Base-by-base conservation (phyloP, 2,888 invertebrate genomes). In the Agrochola litura region DNA sequence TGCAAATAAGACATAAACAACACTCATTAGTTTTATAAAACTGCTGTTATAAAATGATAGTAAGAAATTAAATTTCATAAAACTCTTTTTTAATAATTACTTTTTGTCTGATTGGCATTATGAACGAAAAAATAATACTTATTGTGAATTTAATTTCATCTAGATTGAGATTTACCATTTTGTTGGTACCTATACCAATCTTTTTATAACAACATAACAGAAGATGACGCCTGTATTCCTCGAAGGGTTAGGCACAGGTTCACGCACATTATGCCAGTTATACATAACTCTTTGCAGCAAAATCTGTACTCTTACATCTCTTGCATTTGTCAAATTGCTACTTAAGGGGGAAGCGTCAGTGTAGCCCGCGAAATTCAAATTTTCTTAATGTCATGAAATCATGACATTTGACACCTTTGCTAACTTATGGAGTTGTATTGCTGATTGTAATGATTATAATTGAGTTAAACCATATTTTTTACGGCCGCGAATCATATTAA, bases 31-130 rank as follows among this genome's bases (percentile, higher is more conserved):
- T 52, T 41, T 49, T 49, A 49, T 49, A 49, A 49, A 5, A 16
- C 49, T 52, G 16, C 8, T 37, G 12, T 5, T 19, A 49, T 58
- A 63, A 73, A 56, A 19, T 76, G 6, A 16, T 41, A 60, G 49
- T 16, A 25, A 25, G 25, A 14, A 69, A 41, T 4, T 19, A 43
- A 46, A 30, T n/a, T n/a, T n/a, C 30, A 22, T 19, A 14, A 30
- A 56, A 30, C 14, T 49, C 9, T 0, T 64, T 64, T 79, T 72
- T 30, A 80, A 64, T 46, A 14, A 46, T 71, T 56, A 56, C 0
- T 19, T 63, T 70, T 41, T 71, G 46, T 46, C 19, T 63, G 80
- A 25, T 54, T 37, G 14, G 14, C 0, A n/a, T n/a, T n/a, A n/a
- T 61, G 4, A 43, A 54, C 46, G 16, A 14, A 78, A 67, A 66